Evolutionary conservation across 1,140 invertebrate species (phyloP).

Genomic region (Brachystomella parvula): DNA sequence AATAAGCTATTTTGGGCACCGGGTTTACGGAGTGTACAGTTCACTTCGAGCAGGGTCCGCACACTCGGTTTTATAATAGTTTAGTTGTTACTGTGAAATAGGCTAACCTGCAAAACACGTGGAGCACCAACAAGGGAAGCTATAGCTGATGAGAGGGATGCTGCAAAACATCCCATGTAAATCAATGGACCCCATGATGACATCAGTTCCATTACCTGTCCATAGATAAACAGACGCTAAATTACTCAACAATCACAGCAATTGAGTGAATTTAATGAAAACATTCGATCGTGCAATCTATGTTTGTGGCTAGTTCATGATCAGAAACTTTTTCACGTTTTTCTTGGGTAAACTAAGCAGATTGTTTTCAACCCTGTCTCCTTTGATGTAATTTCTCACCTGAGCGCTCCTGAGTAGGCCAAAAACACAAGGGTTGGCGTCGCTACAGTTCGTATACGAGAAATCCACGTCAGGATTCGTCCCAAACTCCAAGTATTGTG

Average conservation of each 20-base stretch:
- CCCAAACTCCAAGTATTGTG: conserved; percentile 30
- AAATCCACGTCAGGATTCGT: conserved; percentile 19
- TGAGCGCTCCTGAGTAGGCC: conserved; percentile 43
- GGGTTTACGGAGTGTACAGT: too few species aligned
- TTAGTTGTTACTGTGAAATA: neutral
- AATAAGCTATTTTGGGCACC: too few species aligned
- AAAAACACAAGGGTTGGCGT: conserved; percentile 40
- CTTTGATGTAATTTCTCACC: neutral
- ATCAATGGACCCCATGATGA: conserved; percentile 54
- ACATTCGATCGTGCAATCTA: too few species aligned
- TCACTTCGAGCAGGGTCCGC: too few species aligned
- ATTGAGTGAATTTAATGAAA: too few species aligned
- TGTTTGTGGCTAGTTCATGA: too few species aligned
- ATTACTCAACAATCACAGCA: too few species aligned
- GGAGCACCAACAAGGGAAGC: conserved; percentile 60
- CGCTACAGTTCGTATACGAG: neutral
- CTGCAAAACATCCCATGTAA: conserved; percentile 53
- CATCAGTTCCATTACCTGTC: conserved; percentile 51
- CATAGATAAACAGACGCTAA: neutral
- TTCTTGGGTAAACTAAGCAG: too few species aligned
- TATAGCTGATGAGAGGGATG: conserved; percentile 58
- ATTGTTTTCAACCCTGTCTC: neutral
- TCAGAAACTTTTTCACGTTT: too few species aligned
- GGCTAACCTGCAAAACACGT: conserved; percentile 37
- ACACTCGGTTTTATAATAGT: too few species aligned